Evolutionary conservation across 2,113 vertebrate species (phyloP).

Genomic region (Pardalotus punctatus): DNA sequence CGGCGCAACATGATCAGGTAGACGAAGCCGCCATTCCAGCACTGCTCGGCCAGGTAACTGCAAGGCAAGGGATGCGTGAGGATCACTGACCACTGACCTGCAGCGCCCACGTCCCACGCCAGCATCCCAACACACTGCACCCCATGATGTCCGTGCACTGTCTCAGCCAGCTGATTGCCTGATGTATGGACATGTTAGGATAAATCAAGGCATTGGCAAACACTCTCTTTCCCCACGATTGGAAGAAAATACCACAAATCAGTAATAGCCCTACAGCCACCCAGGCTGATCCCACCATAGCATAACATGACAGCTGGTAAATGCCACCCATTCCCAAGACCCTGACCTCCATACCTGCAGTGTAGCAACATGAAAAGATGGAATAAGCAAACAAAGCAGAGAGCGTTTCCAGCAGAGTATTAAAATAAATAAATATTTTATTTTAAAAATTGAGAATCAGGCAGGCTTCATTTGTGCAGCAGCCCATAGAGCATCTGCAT

Average conservation of each 20-base stretch:
- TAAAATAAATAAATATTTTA: background rate
- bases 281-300: background rate
- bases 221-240: background rate
- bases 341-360: background rate
- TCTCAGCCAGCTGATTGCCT: background rate
- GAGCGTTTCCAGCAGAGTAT: background rate
- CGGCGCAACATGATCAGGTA: constrained; percentile 96
- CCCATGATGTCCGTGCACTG: fast-evolving
- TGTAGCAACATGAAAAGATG: background rate
- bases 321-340: background rate
- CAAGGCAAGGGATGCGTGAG: background rate
- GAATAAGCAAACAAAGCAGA: background rate
- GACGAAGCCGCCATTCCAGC: constrained; percentile 95
- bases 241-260: background rate
- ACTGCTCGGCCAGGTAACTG: constrained; percentile 97
- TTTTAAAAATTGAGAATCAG: background rate
- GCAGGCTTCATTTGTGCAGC: background rate
- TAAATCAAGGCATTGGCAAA: fast-evolving
- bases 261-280: background rate
- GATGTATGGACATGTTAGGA: fast-evolving
- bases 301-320: fast-evolving
- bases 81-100: fast-evolving
- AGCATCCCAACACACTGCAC: fast-evolving
- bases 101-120: fast-evolving
- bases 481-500: background rate